Conservation (phyloP, 1,140 invertebrate species). For the Zophobas morio region DNA sequence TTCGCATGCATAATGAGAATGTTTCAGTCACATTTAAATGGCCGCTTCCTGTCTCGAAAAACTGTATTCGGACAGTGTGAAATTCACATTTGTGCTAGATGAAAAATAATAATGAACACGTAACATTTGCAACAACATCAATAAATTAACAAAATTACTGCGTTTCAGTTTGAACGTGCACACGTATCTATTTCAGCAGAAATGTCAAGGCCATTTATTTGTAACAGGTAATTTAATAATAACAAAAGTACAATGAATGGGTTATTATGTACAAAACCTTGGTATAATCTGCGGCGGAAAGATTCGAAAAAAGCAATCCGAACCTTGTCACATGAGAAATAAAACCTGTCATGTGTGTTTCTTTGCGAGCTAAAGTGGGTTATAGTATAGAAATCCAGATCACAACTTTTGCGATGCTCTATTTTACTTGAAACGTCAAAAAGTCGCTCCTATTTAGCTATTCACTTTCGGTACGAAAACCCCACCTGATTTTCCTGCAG, state of each 20-base stretch:
- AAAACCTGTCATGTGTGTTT: not conserved
- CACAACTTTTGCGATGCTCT: constrained; percentile 4
- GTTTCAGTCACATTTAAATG: too few species aligned
- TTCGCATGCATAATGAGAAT: too few species aligned
- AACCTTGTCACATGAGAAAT: not conserved
- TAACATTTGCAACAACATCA: not conserved
- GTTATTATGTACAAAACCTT: constrained; percentile 20
- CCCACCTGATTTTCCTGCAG: not conserved
- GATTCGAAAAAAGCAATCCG: not conserved
- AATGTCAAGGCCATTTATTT: constrained; percentile 36
- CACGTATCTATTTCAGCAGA: not conserved
- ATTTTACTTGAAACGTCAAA: too few species aligned
- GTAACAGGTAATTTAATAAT: constrained; percentile 41
- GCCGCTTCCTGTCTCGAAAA: too few species aligned
- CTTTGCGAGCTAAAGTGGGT: not conserved
- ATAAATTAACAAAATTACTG: not conserved
- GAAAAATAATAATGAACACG: not conserved
- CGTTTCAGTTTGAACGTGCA: constrained; percentile 16
- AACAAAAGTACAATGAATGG: constrained; percentile 14
- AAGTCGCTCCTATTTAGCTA: constrained; percentile 5
- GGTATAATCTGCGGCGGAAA: not conserved
- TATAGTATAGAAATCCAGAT: not conserved
- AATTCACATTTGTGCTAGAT: too few species aligned
- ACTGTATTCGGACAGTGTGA: too few species aligned
- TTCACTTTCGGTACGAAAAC: not conserved